Percentiles rank a stretch among this genome's conserved stretches.
These are phyloP conservation scores for Philereme vetulata DNA, from an alignment of 2,888 invertebrate genomes.

Conservation along the genomic window DNA sequence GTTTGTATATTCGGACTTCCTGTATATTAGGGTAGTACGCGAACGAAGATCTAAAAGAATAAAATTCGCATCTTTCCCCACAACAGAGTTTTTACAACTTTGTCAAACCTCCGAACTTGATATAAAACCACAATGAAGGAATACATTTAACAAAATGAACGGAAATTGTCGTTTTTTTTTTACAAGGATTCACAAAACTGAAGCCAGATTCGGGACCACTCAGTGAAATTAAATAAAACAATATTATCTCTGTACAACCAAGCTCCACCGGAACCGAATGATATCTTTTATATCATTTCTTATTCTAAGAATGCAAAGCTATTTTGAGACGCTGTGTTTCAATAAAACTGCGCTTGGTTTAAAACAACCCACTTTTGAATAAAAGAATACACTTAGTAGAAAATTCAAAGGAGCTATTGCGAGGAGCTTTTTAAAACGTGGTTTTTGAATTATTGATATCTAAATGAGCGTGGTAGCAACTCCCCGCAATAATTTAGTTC, in stretches of 20 bases:
- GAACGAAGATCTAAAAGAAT: too few species aligned
- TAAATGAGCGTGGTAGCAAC: too few species aligned
- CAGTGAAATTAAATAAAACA: conserved; percentile 41
- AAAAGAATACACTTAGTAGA: too few species aligned
- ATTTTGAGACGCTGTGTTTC: neutral
- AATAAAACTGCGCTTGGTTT: neutral
- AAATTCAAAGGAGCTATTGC: too few species aligned
- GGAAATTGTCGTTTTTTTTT: conserved; percentile 31
- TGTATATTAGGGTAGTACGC: too few species aligned
- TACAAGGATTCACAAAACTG: conserved; percentile 34
- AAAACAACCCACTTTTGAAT: too few species aligned
- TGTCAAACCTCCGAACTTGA: conserved; percentile 12
- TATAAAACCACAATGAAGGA: conserved; percentile 25
- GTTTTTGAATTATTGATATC: too few species aligned
- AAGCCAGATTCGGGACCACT: conserved; percentile 38
- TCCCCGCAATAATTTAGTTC: too few species aligned
- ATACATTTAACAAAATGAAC: conserved; percentile 37
- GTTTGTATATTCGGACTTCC: too few species aligned
- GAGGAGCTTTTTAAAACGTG: too few species aligned
- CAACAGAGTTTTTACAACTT: neutral
- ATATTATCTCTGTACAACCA: conserved; percentile 36
- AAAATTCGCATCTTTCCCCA: conserved; percentile 10
- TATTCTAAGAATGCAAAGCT: neutral
- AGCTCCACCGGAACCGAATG: conserved; percentile 14
- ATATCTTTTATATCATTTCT: neutral